These are phyloP conservation scores for Hanleya hanleyi DNA, from an alignment of 2,888 invertebrate genomes.

Conservation along the genomic window DNA sequence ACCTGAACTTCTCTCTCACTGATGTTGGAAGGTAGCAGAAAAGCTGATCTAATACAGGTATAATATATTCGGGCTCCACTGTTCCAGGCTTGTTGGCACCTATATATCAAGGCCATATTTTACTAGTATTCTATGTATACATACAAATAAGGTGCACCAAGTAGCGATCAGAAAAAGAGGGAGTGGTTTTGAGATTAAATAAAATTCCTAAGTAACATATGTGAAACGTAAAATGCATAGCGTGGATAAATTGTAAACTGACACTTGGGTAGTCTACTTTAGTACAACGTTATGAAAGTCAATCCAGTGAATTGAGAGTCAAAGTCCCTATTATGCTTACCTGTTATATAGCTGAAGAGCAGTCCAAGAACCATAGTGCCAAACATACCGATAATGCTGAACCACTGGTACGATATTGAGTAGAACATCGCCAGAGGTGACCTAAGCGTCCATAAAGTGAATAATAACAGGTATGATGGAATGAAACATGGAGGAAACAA, in stretches of 20 bases:
- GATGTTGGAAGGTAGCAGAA: background rate
- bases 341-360: background rate
- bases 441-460: too few relatives aligned
- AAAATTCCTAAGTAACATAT: background rate
- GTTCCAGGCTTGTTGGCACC: background rate
- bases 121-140: too few relatives aligned
- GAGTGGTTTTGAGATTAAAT: too few relatives aligned
- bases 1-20: too few relatives aligned
- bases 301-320: too few relatives aligned
- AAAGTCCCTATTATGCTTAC: background rate
- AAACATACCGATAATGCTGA: background rate
- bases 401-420: background rate
- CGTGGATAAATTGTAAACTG: too few relatives aligned
- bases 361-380: background rate
- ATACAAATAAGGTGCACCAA: too few relatives aligned
- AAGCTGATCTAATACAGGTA: background rate
- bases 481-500: background rate
- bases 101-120: background rate
- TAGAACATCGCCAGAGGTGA: background rate
- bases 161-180: too few relatives aligned
- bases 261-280: too few relatives aligned
- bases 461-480: background rate
- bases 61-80: background rate
- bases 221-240: background rate
- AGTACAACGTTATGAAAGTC: too few relatives aligned